Base-by-base conservation (phyloP, 2,888 invertebrate genomes). In the Meta bourneti region DNA sequence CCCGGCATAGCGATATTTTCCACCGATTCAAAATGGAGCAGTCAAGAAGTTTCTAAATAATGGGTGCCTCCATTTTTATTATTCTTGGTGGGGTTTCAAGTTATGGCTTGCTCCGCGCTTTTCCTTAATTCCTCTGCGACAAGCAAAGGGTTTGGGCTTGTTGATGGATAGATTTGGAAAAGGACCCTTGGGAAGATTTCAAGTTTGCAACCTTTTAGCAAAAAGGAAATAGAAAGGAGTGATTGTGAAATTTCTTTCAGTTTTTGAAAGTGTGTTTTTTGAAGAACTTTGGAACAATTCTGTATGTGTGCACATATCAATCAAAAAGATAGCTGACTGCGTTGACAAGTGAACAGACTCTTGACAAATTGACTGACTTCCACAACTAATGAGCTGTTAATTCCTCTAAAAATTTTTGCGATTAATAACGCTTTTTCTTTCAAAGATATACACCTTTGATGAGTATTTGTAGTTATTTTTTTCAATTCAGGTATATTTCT, bases 41-140 rank as follows among this genome's bases (percentile, higher is more conserved):
- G 71, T 72, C 51, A 54, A 77, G 71, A 78, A 69, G n/a, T 52
- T 70, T 87, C 71, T 70, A 79, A 87, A 79, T 79, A 79, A 87
- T 87, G 87, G 52, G 16, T 9, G 69, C 34, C 71, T 51, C 48
- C 71, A 79, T 70, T 49, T 85, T 87, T 87, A 87, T 87, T 87
- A 79, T 79, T 78, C 71, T 87, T 87, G 87, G 87, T 79, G 71
- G 5, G 52, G 71, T 71, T 87, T 79, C 79, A 87, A 78, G 20
- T 83, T 83, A 52, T 72, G 52, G 13, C 16, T 72, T 4, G 82
- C 16, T 13, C 20, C 9, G 49, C 6, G 20, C 16, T 6, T 19
- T 20, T 52, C 69, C 69, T 69, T 69, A 9, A n/a, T 71, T 82
- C 16, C 49, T 51, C 11, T 71, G 48, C 49, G 51, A 78, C 49